Conservation (phyloP, 2,797 vertebrate genomes). For the Molossus alvarezi region DNA sequence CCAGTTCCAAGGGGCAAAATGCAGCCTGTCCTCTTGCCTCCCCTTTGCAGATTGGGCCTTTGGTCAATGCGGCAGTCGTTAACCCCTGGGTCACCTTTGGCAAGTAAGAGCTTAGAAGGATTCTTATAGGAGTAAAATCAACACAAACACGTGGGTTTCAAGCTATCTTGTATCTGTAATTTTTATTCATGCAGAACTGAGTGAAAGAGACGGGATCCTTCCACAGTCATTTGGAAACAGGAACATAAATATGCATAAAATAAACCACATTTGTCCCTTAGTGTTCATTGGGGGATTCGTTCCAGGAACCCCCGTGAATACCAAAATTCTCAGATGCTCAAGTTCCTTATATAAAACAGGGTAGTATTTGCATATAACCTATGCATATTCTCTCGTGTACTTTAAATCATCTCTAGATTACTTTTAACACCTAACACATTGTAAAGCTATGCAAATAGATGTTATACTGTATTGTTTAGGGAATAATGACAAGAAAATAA, state of each 20-base stretch:
- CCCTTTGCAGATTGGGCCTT: background rate
- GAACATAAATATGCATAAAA: conserved; percentile 11
- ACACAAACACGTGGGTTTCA: background rate
- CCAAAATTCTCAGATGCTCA: background rate
- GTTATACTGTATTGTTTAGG: background rate
- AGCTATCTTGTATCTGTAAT: background rate
- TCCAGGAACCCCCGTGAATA: background rate
- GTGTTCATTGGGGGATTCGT: background rate
- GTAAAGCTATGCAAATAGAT: background rate
- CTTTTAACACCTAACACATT: background rate
- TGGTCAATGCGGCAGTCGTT: background rate
- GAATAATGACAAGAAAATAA: background rate
- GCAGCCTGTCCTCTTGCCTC: background rate
- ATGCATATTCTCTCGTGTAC: too few species aligned
- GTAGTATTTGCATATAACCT: background rate
- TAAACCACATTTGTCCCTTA: background rate
- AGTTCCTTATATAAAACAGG: background rate
- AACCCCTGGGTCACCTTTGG: background rate
- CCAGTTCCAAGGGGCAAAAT: background rate
- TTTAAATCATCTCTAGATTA: background rate
- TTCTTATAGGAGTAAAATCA: background rate
- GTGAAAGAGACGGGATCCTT: background rate
- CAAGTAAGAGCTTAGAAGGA: background rate
- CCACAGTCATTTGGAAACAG: background rate
- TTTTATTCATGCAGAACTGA: conserved; percentile 31